Base-by-base conservation (phyloP, 2,113 vertebrate species). In the Muscicapa adusta region DNA sequence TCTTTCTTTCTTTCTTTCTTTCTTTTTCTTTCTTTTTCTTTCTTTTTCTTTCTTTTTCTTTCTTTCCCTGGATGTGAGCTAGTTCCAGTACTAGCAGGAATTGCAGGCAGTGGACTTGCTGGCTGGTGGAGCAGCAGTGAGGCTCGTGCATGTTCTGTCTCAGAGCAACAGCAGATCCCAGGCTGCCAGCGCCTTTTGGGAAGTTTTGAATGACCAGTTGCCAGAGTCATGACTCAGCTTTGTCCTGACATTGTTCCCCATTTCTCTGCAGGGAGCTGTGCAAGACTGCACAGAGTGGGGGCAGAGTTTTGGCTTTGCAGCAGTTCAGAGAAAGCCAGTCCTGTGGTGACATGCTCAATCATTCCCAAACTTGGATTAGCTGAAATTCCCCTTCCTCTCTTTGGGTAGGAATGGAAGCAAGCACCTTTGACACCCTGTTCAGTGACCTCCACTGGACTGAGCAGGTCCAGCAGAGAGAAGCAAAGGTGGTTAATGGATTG, bases 321-420 rank as follows among this genome's bases (percentile, higher is more conserved):
- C 42, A 26, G 18, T 57, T 54, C 42, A 51, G 62, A 53, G 33
- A 80, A 85, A 66, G 9, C 23, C 63, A 61, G 58, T 6, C 51
- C 38, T 53, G 25, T 3, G 0, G 9, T 34, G 38, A 62, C 5
- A 11, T 0, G 0, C 7, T 67, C 56, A 51, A 4, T 50, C n/a
- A 14, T 62, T 82, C 53, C 61, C 53, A 68, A 53, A 47, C 20
- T 76, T n/a, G 6, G 9, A 6, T 38, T 38, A 72, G 28, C 12
- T 33, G 9, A 51, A 51, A 51, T 65, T 72, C 78, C 24, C 33
- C 6, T 85, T 71, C 57, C 12, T 74, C 26, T 14, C 23, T 34
- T 75, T 57, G 10, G 16, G 36, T 25, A 73, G 73, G 18, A 66
- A 22, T 19, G 18, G 50, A 88, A 40, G 40, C 40, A 40, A 40